phyloP scores from a whole-genome alignment of 2,888 invertebrate genomes.

The Belgica antarctica region DNA sequence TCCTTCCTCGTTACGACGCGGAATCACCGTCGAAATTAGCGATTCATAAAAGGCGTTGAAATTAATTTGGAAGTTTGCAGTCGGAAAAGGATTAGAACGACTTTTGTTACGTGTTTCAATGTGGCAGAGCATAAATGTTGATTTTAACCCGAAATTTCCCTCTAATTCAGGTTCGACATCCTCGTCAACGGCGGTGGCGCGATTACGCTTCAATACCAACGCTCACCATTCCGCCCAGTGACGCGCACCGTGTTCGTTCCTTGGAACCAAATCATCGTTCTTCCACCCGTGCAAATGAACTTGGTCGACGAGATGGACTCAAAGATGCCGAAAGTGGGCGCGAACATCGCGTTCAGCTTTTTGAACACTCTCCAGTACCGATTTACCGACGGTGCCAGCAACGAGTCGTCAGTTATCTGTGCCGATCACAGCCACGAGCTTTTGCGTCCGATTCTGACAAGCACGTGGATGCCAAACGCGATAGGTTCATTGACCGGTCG shows the following conservation, averaged over 20 bases:
- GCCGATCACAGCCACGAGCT: slow-evolving; percentile 83
- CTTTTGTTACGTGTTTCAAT: too few species aligned
- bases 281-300: slow-evolving; percentile 85
- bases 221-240: slow-evolving; percentile 87
- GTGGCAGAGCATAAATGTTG: neutral
- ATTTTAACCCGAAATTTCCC: neutral
- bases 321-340: slow-evolving; percentile 48
- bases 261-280: slow-evolving; percentile 95
- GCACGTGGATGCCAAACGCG: slow-evolving; percentile 87
- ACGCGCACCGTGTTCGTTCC: slow-evolving; percentile 91
- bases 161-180: slow-evolving; percentile 83
- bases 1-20: too few species aligned
- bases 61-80: too few species aligned
- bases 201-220: slow-evolving; percentile 92
- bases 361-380: slow-evolving; percentile 54
- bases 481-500: slow-evolving; percentile 79
- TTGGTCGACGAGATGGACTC: slow-evolving; percentile 68
- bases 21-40: too few species aligned
- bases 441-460: slow-evolving; percentile 79
- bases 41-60: too few species aligned
- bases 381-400: slow-evolving; percentile 55
- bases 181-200: slow-evolving; percentile 98
- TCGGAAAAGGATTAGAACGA: too few species aligned
- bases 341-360: slow-evolving; percentile 55
- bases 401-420: slow-evolving; percentile 63